These are phyloP conservation scores for Torymus texanus DNA, from an alignment of 2,888 invertebrate genomes.

Conservation along the genomic window DNA sequence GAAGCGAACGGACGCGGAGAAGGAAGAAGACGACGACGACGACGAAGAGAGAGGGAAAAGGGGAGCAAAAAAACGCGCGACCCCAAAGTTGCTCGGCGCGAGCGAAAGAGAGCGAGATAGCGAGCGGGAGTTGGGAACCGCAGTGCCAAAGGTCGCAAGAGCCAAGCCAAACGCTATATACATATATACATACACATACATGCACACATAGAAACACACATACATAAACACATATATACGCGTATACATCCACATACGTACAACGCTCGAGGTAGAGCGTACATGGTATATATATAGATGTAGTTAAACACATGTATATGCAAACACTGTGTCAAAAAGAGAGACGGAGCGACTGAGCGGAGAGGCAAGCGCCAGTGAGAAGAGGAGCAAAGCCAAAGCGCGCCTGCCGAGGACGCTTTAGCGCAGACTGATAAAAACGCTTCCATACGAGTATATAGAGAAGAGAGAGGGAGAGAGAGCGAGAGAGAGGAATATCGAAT, in stretches of 20 bases:
- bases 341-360: constrained; percentile 48
- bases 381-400: constrained; percentile 57
- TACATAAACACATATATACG: too few relatives aligned
- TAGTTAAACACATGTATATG: constrained; percentile 9
- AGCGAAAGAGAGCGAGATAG: constrained; percentile 21
- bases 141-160: constrained; percentile 57
- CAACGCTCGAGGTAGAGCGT: too few relatives aligned
- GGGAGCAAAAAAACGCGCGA: constrained; percentile 33
- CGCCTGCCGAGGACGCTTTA: constrained; percentile 39
- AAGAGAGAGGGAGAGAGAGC: constrained; percentile 36
- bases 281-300: too few relatives aligned
- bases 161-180: constrained; percentile 63
- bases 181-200: background rate
- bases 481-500: background rate
- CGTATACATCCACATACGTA: too few relatives aligned
- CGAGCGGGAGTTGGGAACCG: constrained; percentile 39
- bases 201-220: too few relatives aligned
- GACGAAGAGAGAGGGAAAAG: constrained; percentile 42
- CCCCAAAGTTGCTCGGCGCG: constrained; percentile 8
- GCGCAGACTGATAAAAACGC: constrained; percentile 53
- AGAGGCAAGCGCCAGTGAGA: background rate
- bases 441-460: constrained; percentile 47
- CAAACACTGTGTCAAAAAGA: constrained; percentile 60
- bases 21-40: constrained; percentile 58
- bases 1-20: constrained; percentile 32